phyloP scores from a whole-genome alignment of 2,888 invertebrate species.

The Eristalis intricaria region DNA sequence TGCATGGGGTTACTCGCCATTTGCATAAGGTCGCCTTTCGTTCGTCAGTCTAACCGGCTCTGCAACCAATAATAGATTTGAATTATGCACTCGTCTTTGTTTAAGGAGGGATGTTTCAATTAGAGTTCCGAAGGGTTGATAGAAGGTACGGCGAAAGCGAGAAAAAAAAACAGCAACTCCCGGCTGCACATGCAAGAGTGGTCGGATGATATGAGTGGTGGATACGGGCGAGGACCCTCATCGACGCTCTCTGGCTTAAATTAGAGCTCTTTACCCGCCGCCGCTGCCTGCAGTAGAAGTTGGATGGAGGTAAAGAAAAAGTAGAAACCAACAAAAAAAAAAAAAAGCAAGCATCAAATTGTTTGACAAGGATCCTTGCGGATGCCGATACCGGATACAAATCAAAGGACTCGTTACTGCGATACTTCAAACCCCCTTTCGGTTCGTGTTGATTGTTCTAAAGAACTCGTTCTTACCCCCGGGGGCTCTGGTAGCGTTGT shows the following conservation, averaged over 20 bases:
- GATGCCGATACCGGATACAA: conserved; percentile 67
- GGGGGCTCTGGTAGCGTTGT: conserved; percentile 24
- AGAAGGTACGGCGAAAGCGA: neutral
- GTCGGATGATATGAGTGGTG: conserved; percentile 26
- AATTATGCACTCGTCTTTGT: conserved; percentile 69
- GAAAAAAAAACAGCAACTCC: neutral
- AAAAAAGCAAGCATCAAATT: neutral
- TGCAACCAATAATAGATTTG: conserved; percentile 65
- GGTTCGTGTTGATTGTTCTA: conserved; percentile 46
- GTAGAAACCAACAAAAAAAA: neutral
- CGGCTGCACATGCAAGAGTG: conserved; percentile 25
- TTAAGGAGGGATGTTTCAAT: conserved; percentile 61
- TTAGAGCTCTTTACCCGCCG: conserved; percentile 53
- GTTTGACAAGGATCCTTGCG: conserved; percentile 57
- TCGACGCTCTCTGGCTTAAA: conserved; percentile 56
- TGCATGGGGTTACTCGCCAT: conserved; percentile 27
- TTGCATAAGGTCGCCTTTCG: conserved; percentile 53
- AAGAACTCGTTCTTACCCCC: conserved; percentile 15
- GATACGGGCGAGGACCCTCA: conserved; percentile 51
- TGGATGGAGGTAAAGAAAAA: neutral
- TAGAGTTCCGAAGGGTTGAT: conserved; percentile 56
- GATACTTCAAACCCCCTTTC: conserved; percentile 54
- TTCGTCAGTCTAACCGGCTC: neutral
- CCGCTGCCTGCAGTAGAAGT: conserved; percentile 1
- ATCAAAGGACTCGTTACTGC: conserved; percentile 67